Base-by-base conservation (phyloP, 2,888 invertebrate genomes). In the Chloroclysta siterata region DNA sequence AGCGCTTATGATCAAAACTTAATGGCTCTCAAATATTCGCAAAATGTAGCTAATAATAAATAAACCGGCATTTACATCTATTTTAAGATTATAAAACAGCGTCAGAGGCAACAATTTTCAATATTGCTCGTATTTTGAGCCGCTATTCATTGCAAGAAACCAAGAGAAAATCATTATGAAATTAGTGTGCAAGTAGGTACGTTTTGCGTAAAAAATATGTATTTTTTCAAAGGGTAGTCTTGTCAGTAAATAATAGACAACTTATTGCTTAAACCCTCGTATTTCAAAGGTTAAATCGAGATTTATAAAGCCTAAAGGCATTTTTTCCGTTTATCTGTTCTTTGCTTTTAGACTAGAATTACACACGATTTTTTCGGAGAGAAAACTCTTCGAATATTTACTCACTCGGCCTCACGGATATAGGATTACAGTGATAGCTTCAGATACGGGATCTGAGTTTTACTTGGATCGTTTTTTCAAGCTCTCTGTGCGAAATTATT, bases 321-420 rank as follows among this genome's bases (percentile, higher is more conserved):
- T 39, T 39, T 39, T 8, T 39, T 11, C 36, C 33, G 33, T 33
- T 7, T 41, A 41, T 15, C 14, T 15, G 22, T 17, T 46, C 47
- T 53, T 60, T 53, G 39, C 39, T 41, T 42, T 51, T 41, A 39
- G 53, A 47, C 22, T 46, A 41, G 47, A 53, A 46, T 60, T 54
- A 47, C 56, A 64, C 17, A 39, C 11, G 51, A 57, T 57, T 52
- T 60, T 63, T 64, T 64, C 55, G 41, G 44, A 28, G 55, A 47
- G 52, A 63, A 46, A 63, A 63, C 59, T 54, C 63, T 51, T 58
- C 28, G 63, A 63, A 39, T 59, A 63, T 64, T 64, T 60, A 64
- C 59, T 59, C 41, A 59, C 52, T 64, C 29, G 55, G 42, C 52
- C 46, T n/a, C 17, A 13, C 44, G 48, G 51, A 47, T 60, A 60